Evolutionary conservation across 2,113 vertebrate species (phyloP).

Genomic region (Hypanus sabinus): DNA sequence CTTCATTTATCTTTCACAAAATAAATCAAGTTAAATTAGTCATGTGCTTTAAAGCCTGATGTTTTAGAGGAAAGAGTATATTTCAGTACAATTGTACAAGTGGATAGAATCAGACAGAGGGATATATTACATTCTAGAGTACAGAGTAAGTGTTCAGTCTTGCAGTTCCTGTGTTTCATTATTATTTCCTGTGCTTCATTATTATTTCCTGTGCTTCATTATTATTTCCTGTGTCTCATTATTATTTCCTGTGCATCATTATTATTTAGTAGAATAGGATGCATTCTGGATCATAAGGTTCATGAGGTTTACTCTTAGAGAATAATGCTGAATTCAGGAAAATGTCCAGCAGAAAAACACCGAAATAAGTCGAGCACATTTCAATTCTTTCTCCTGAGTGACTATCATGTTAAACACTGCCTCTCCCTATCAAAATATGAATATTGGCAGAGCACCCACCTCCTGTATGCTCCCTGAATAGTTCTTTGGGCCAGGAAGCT

Average conservation of each 20-base stretch:
- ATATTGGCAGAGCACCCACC: neutral
- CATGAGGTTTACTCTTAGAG: neutral
- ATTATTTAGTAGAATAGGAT: neutral
- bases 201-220: neutral
- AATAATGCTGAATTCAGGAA: neutral
- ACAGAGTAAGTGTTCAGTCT: neutral
- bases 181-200: neutral
- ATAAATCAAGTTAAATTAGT: neutral
- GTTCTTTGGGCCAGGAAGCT: neutral
- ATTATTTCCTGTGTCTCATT: neutral
- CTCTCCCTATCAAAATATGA: neutral
- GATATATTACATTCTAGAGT: neutral
- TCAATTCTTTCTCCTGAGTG: neutral
- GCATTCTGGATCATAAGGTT: neutral
- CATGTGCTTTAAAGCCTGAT: no score
- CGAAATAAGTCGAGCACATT: neutral
- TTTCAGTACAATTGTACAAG: neutral
- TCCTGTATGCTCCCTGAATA: neutral
- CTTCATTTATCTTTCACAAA: neutral
- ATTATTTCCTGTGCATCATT: neutral
- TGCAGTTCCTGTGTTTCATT: neutral
- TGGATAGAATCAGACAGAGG: neutral
- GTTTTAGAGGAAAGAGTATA: neutral
- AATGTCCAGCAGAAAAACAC: neutral
- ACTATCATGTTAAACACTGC: neutral